Evolutionary conservation across 2,113 vertebrate genomes (phyloP).

Genomic region (Colaptes auratus): DNA sequence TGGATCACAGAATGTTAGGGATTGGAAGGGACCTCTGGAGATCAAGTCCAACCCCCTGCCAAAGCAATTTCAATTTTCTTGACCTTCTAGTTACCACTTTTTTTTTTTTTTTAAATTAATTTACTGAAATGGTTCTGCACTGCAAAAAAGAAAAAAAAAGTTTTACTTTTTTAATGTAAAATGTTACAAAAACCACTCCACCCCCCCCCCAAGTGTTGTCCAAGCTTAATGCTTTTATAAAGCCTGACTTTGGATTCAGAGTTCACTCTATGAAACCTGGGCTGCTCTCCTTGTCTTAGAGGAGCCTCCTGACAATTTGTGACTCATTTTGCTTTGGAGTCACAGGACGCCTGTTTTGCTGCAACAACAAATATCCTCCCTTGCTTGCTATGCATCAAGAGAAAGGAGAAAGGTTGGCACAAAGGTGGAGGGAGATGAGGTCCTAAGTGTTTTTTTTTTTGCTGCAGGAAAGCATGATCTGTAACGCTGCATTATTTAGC

Average conservation of each 20-base stretch:
- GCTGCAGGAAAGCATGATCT: neutral
- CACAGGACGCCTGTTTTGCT: neutral
- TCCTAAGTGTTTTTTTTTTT: neutral
- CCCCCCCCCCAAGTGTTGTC: neutral
- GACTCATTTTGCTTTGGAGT: slow-evolving; percentile 46
- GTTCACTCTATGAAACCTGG: neutral
- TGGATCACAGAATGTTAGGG: too few species aligned
- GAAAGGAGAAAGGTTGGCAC: neutral
- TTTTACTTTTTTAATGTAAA: too few species aligned
- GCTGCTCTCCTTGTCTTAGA: slow-evolving; percentile 12
- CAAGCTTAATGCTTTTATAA: neutral
- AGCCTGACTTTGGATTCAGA: neutral
- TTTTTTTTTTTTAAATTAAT: neutral
- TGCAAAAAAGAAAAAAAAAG: neutral
- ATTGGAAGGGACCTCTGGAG: too few species aligned
- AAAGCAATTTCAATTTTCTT: neutral
- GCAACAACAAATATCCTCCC: neutral
- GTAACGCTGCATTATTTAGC: neutral
- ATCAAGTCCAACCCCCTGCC: too few species aligned
- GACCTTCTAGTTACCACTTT: neutral
- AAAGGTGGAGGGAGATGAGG: neutral
- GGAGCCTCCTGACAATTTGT: slow-evolving; percentile 21
- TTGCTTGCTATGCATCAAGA: neutral
- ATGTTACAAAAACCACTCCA: too few species aligned
- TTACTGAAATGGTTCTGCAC: neutral